phyloP scores from a whole-genome alignment of 2,888 invertebrate genomes.

The Ephialtes manifestator region DNA sequence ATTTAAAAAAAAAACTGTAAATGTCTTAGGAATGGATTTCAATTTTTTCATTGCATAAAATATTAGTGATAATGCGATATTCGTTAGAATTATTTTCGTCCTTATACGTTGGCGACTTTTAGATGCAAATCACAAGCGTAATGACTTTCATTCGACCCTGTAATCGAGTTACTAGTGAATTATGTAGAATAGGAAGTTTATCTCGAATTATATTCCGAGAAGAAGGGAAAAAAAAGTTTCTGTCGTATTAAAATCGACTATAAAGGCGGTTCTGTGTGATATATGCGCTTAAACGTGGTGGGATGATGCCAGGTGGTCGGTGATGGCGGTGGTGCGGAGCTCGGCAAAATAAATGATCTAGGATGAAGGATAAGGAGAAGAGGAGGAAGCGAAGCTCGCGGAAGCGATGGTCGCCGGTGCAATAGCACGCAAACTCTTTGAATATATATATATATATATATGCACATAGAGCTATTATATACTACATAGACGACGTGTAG shows the following conservation, averaged over 20 bases:
- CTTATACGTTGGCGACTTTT: no score
- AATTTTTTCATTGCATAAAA: no score
- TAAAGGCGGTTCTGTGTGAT: constrained; percentile 9
- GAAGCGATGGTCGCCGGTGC: constrained; percentile 6
- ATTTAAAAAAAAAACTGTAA: no score
- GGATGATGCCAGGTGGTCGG: constrained; percentile 16
- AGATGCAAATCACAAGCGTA: background rate
- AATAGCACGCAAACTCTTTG: constrained; percentile 3
- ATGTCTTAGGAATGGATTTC: no score
- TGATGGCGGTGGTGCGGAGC: constrained; percentile 4
- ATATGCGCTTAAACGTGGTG: background rate
- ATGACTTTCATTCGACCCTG: background rate
- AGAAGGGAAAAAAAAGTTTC: constrained; percentile 9
- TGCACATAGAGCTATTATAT: no score
- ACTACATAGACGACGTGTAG: background rate
- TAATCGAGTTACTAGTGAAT: background rate
- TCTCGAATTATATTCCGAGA: background rate
- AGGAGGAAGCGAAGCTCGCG: constrained; percentile 9
- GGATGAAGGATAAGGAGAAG: constrained; percentile 17
- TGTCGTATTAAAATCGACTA: constrained; percentile 16
- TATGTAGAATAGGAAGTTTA: background rate
- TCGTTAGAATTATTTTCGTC: no score
- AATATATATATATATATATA: background rate
- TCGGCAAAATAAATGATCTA: constrained; percentile 31
- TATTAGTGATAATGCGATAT: no score